Percentiles rank a stretch among this genome's conserved stretches.
Evolutionary conservation across 1,140 invertebrate genomes (phyloP).

Genomic region (Dendrolimus kikuchii): DNA sequence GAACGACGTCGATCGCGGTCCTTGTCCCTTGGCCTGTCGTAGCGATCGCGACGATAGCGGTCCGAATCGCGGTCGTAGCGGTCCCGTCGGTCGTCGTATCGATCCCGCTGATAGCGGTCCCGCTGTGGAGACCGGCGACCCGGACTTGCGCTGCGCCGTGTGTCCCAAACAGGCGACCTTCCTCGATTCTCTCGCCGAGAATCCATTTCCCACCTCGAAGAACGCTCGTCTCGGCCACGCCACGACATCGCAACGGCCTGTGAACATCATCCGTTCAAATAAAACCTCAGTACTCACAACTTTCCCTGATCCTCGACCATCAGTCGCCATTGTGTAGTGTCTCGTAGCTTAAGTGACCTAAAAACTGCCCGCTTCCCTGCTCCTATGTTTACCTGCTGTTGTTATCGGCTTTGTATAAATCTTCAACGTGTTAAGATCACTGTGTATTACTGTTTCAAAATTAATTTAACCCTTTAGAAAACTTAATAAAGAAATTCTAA

Average conservation of each 20-base stretch:
- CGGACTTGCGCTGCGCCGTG: constrained; percentile 39
- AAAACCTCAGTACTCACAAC: constrained; percentile 39
- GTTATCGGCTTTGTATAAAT: not conserved
- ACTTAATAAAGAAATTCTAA: too few species aligned
- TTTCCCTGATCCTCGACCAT: constrained; percentile 9
- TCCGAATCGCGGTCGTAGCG: constrained; percentile 23
- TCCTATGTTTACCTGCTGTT: constrained; percentile 21
- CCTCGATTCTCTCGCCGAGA: constrained; percentile 26
- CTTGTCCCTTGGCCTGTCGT: constrained; percentile 21
- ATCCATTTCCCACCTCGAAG: constrained; percentile 40
- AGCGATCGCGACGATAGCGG: constrained; percentile 24
- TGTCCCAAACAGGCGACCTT: constrained; percentile 51
- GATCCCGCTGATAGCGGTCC: constrained; percentile 31
- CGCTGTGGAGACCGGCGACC: constrained; percentile 26
- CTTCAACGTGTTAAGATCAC: too few species aligned
- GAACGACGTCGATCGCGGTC: constrained; percentile 28
- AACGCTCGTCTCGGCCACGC: constrained; percentile 48
- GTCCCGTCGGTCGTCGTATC: constrained; percentile 27
- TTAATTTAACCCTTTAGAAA: too few species aligned
- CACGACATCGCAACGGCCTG: constrained; percentile 60
- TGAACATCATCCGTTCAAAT: constrained; percentile 52
- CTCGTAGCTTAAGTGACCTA: too few species aligned
- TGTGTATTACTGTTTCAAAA: too few species aligned
- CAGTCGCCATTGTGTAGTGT: not conserved
- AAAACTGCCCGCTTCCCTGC: constrained; percentile 8